Percentiles rank a stretch among this genome's conserved stretches.
phyloP scores from a whole-genome alignment of 2,797 vertebrate genomes.

The Zalophus californianus region DNA sequence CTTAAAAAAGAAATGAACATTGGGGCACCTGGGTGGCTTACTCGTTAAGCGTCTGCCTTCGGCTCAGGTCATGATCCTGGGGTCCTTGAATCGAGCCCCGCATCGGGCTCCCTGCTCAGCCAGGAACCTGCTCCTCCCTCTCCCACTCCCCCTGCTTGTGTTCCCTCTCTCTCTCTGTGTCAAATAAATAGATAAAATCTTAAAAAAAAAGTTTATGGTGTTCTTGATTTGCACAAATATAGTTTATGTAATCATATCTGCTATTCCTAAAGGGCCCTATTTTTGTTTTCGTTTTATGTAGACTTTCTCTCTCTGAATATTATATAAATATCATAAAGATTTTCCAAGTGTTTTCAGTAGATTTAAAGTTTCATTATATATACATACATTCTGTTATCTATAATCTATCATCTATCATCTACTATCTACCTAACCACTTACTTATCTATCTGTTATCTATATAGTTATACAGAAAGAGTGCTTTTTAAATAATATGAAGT shows the following conservation, averaged over 20 bases:
- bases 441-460: neutral
- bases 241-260: neutral
- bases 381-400: neutral
- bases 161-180: too few species aligned
- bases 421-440: neutral
- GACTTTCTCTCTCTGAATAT: neutral
- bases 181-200: too few species aligned
- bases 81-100: too few species aligned
- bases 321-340: neutral
- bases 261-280: neutral
- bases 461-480: neutral
- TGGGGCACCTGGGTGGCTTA: too few species aligned
- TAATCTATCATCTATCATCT: neutral
- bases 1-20: too few species aligned
- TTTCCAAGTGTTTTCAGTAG: neutral
- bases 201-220: neutral
- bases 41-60: too few species aligned
- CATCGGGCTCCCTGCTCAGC: too few species aligned
- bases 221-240: neutral
- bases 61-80: too few species aligned
- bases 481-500: neutral
- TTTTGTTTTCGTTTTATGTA: neutral
- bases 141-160: too few species aligned
- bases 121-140: too few species aligned
- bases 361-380: neutral